Base-by-base conservation (phyloP, 2,888 invertebrate genomes). In the Hedya salicella region DNA sequence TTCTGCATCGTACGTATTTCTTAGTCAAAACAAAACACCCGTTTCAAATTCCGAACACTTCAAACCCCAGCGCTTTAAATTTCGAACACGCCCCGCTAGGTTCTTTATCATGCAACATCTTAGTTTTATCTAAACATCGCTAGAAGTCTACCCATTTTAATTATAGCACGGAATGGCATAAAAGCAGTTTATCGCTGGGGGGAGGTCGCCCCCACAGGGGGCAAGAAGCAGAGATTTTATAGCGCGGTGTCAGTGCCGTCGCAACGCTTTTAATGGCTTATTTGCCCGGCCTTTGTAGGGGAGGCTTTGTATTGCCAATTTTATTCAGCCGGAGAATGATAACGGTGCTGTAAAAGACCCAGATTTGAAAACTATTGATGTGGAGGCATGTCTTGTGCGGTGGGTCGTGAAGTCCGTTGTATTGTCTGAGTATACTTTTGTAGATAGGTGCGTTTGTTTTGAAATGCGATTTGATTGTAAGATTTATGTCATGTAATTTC, bases 161-260 rank as follows among this genome's bases (percentile, higher is more conserved):
- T 91, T 89, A 91, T 89, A 88, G 83, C 82, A 85, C 80, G 83
- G 86, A 85, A 87, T 86, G 86, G 83, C 87, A 89, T 90, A 89
- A 89, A 89, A 88, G 89, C 91, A 89, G 90, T 91, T 91, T 90
- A 91, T 69, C 69, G 75, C 67, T 42, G 69, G 64, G 65, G 70
- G 70, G 70, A 46, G 65, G 71, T 61, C 70, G 68, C 69, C 71
- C 73, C 74, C 73, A 74, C 71, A 73, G 85, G 89, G 86, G 85
- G 85, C 85, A 91, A 91, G 91, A 90, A 90, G 91, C 91, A 89
- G 83, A 91, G 91, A 91, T 91, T 91, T 91, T 91, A 91, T 91
- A 91, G 91, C 87, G 16, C 42, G 52, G 59, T 46, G 59, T 82
- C 81, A 84, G 82, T 81, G 83, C 84, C 88, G 87, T 87, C 86